These are phyloP conservation scores for Trinorchestia longiramus DNA, from an alignment of 1,140 invertebrate species.

Conservation along the genomic window DNA sequence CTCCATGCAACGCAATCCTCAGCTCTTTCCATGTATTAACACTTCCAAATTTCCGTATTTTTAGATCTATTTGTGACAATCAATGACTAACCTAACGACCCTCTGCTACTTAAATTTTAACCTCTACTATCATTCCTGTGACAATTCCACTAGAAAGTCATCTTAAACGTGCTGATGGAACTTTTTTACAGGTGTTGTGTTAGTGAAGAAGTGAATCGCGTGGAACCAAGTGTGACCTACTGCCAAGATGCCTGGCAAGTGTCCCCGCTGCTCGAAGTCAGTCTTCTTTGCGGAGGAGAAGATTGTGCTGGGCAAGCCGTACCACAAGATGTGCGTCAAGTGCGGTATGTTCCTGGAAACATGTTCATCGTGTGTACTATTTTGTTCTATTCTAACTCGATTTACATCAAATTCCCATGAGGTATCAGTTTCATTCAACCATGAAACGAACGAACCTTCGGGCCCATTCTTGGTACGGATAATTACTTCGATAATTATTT, in stretches of 20 bases:
- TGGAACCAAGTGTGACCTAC: not conserved
- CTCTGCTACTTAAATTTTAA: not conserved
- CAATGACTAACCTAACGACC: not conserved
- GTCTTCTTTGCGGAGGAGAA: conserved; percentile 76
- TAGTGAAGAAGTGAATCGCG: not conserved
- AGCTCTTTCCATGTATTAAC: too few species aligned
- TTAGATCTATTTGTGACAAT: too few species aligned
- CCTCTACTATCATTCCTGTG: not conserved
- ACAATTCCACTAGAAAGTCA: not conserved
- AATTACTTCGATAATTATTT: too few species aligned
- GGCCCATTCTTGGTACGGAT: too few species aligned
- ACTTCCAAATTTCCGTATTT: too few species aligned
- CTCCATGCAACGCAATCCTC: too few species aligned
- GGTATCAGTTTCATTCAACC: too few species aligned
- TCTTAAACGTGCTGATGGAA: not conserved
- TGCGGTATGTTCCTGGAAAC: conserved; percentile 72
- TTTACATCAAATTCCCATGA: too few species aligned
- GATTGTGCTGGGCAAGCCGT: conserved; percentile 73
- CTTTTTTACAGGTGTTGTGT: not conserved
- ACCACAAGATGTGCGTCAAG: conserved; percentile 75
- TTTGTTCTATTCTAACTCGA: too few species aligned
- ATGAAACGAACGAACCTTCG: too few species aligned
- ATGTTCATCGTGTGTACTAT: not conserved
- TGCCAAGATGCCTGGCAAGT: conserved; percentile 63
- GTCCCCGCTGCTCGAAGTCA: conserved; percentile 73